A percentile compares a stretch with the other conserved stretches of the same genome.
Evolutionary conservation across 2,113 vertebrate species (phyloP).

Genomic region (Eolophus roseicapilla): DNA sequence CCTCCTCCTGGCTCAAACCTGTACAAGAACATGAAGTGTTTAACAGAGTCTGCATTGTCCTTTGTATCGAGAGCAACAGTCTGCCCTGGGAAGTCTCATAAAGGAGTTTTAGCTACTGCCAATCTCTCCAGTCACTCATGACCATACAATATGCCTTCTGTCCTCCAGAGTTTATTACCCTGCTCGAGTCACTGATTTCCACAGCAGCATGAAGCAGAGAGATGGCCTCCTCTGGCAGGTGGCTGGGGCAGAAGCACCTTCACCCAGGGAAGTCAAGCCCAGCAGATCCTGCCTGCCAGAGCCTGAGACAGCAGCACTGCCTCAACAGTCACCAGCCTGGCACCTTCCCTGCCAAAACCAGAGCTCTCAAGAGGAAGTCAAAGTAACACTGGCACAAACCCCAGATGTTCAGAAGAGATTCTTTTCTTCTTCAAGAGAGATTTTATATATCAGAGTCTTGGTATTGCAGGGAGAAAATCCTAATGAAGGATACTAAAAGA

Average conservation of each 20-base stretch:
- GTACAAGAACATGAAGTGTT: background rate
- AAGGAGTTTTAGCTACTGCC: slow-evolving; percentile 37
- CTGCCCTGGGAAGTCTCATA: slow-evolving; percentile 35
- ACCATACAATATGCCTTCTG: slow-evolving; percentile 40
- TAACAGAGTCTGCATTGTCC: slow-evolving; percentile 54
- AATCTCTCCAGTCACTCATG: slow-evolving; percentile 21
- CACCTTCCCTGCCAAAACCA: fast-evolving
- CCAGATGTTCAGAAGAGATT: background rate
- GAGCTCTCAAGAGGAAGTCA: background rate
- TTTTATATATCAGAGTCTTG: background rate
- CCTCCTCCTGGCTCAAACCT: background rate
- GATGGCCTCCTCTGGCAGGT: background rate
- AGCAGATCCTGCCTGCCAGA: background rate
- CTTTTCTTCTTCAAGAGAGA: background rate
- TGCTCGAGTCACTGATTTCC: background rate
- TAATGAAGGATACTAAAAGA: background rate
- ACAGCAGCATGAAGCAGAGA: background rate
- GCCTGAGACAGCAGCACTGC: background rate
- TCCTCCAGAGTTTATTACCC: slow-evolving; percentile 6
- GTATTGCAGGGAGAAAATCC: background rate
- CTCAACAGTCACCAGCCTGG: background rate
- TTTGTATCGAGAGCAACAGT: background rate
- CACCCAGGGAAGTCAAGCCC: background rate
- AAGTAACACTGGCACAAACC: background rate
- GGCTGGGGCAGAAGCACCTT: background rate